Evolutionary conservation across 1,140 invertebrate genomes (phyloP).

Genomic region (Drosophila saltans): DNA sequence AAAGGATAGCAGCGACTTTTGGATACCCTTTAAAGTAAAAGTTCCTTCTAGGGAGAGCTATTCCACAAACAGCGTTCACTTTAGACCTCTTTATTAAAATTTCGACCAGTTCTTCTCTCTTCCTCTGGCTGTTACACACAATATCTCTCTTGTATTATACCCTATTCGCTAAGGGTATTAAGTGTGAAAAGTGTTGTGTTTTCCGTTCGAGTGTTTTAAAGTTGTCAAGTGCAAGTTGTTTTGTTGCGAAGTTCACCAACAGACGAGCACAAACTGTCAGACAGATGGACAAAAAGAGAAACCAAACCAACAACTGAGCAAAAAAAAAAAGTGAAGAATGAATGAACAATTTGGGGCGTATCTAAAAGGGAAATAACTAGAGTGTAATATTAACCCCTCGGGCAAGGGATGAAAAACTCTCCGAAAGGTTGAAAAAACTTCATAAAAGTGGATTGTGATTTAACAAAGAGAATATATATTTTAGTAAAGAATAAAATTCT

Average conservation of each 20-base stretch:
- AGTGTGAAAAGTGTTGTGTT: background rate
- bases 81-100: too few species aligned
- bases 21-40: background rate
- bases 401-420: too few species aligned
- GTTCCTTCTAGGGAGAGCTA: too few species aligned
- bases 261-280: slow-evolving; percentile 5
- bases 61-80: too few species aligned
- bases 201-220: slow-evolving; percentile 3
- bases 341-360: background rate
- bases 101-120: too few species aligned
- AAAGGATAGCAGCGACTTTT: background rate
- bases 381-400: too few species aligned
- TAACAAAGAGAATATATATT: too few species aligned
- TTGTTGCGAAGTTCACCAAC: background rate
- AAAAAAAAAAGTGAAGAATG: background rate
- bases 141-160: background rate
- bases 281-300: background rate
- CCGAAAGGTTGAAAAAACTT: too few species aligned
- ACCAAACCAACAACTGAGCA: background rate
- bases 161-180: background rate
- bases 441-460: too few species aligned
- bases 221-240: slow-evolving; percentile 8
- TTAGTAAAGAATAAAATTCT: too few species aligned
- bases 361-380: background rate
- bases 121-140: too few species aligned